Evolutionary conservation across 2,888 invertebrate species (phyloP).

Genomic region (Amblyjoppa proteus): DNA sequence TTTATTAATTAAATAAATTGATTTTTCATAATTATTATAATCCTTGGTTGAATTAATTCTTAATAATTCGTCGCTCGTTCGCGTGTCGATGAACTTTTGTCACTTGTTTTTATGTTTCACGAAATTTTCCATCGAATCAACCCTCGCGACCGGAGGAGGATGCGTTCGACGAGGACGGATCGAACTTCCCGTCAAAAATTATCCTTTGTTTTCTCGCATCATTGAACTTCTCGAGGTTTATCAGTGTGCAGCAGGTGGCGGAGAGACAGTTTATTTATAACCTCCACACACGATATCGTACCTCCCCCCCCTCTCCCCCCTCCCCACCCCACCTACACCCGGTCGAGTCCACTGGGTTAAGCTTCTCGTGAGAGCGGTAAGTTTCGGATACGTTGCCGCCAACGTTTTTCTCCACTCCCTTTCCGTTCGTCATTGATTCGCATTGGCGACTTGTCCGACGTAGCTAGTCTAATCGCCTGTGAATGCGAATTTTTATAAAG

Average conservation of each 20-base stretch:
- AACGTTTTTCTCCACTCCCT: constrained; percentile 26
- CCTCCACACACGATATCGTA: constrained; percentile 45
- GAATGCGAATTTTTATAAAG: constrained; percentile 51
- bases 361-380: constrained; percentile 36
- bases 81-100: too few species aligned
- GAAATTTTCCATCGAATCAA: neutral
- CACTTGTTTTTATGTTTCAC: too few species aligned
- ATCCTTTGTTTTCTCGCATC: constrained; percentile 81
- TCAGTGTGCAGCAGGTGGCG: constrained; percentile 80
- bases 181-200: constrained; percentile 76
- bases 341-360: constrained; percentile 53
- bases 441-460: constrained; percentile 24
- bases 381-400: constrained; percentile 20
- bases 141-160: neutral
- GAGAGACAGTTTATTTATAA: constrained; percentile 80
- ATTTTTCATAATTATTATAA: too few species aligned
- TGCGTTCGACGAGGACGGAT: neutral
- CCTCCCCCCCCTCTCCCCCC: neutral
- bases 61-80: too few species aligned
- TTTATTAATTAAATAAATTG: too few species aligned
- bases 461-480: constrained; percentile 67
- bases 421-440: constrained; percentile 44
- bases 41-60: too few species aligned
- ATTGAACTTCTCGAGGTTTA: constrained; percentile 78
- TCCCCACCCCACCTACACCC: too few species aligned